Evolutionary conservation across 1,140 invertebrate genomes (phyloP).

Genomic region (Micrasema longulum): DNA sequence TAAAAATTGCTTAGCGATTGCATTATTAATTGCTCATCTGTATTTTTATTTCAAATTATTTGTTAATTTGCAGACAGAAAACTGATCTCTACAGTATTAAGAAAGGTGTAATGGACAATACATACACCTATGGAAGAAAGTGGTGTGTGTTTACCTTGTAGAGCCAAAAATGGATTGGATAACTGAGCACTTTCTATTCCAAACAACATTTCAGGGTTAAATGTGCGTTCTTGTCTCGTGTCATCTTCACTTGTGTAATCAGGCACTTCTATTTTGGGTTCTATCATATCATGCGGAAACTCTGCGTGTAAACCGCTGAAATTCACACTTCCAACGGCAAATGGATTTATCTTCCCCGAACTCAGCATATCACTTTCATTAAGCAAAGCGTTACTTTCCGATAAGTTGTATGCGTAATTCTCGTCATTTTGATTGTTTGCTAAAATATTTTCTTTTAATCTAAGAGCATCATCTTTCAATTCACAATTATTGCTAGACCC

Average conservation of each 20-base stretch:
- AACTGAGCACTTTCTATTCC: slow-evolving; percentile 42
- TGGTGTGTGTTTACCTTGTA: slow-evolving; percentile 42
- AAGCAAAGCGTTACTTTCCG: slow-evolving; percentile 47
- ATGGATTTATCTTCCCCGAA: slow-evolving; percentile 52
- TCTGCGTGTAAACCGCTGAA: slow-evolving; percentile 43
- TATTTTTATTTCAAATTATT: no score
- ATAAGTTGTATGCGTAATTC: slow-evolving; percentile 46
- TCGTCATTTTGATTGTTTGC: slow-evolving; percentile 50
- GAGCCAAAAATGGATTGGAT: slow-evolving; percentile 42
- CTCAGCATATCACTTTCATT: slow-evolving; percentile 47
- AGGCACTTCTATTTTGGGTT: slow-evolving; percentile 54
- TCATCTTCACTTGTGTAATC: slow-evolving; percentile 55
- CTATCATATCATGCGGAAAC: slow-evolving; percentile 52
- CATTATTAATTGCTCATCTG: no score
- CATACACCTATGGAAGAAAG: no score
- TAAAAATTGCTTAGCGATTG: no score
- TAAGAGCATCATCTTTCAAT: slow-evolving; percentile 50
- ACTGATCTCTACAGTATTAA: no score
- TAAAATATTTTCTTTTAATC: slow-evolving; percentile 51
- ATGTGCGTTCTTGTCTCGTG: slow-evolving; percentile 46
- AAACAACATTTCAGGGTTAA: slow-evolving; percentile 51
- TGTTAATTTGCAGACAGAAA: no score
- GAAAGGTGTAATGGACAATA: no score
- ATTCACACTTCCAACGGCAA: slow-evolving; percentile 48
- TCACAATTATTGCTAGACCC: slow-evolving; percentile 50